phyloP scores from a whole-genome alignment of 2,113 vertebrate genomes.

The Calyptomena viridis region DNA sequence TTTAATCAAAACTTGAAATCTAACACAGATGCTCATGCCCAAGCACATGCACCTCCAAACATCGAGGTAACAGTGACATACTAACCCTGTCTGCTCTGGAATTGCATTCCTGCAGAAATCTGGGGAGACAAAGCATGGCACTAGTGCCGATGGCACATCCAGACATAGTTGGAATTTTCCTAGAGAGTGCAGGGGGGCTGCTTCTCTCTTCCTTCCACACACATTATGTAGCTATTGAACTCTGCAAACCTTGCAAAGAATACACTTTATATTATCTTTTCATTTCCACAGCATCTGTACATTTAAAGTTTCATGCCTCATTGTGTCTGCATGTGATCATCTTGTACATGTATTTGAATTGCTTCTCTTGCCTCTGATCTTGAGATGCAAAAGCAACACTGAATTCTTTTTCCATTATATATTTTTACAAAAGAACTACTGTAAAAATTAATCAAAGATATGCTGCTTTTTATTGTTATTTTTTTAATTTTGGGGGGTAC shows the following conservation, averaged over 20 bases:
- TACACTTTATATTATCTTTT: slow-evolving; percentile 36
- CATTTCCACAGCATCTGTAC: slow-evolving; percentile 27
- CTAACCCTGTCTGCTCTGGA: not conserved
- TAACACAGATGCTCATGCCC: not conserved
- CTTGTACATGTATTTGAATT: slow-evolving; percentile 27
- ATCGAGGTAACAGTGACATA: not conserved
- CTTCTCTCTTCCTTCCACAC: not conserved
- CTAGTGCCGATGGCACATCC: not conserved
- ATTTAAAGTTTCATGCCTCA: slow-evolving; percentile 16
- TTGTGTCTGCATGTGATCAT: slow-evolving; percentile 3
- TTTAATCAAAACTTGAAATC: not conserved
- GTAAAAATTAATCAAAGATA: slow-evolving; percentile 58
- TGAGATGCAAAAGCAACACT: not conserved
- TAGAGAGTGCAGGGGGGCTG: not conserved
- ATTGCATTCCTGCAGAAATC: not conserved
- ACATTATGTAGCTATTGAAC: slow-evolving; percentile 14
- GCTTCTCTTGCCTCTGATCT: slow-evolving; percentile 24
- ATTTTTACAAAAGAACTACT: slow-evolving; percentile 59
- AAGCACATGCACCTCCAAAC: not conserved
- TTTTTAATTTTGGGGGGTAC: slow-evolving; percentile 44
- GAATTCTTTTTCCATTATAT: slow-evolving; percentile 30
- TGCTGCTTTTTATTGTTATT: slow-evolving; percentile 40
- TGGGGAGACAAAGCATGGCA: accelerated
- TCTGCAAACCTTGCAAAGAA: slow-evolving; percentile 32
- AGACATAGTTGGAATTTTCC: slow-evolving; percentile 1